Evolutionary conservation across 2,888 invertebrate genomes (phyloP), one percentile per base, ranked within the genome.

Genomic region (Megamerina dolium): DNA sequence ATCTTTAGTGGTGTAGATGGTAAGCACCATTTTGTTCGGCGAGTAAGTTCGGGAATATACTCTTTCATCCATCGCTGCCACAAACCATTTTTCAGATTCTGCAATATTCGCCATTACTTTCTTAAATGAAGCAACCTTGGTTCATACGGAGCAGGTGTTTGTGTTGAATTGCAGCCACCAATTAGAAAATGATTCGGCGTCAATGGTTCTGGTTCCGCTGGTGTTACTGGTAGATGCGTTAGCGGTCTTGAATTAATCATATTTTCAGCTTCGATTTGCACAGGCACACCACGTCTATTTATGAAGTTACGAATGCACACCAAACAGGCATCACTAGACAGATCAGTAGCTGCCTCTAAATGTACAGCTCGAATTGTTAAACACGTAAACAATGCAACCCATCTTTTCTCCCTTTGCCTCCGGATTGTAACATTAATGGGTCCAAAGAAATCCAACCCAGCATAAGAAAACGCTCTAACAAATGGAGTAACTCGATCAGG

Each of bases 271-370:
- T 51, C 44, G 1, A 48, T 38, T 13, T 26, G 32, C 4, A 37
- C 13, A 1, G 46, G 48, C 6, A 51, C 44, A 3, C 45, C 51
- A 13, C 51, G 41, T 1, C 41, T 38, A 37, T 46, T 49, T 14
- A 48, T 32, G 27, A 50, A 48, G 20, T 52, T 50, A 14, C 46
- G 31, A 2, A 52, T 27, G 37, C 50, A 50, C 29, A 50, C 23
- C 10, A 48, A 23, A 18, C 33, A 48, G 8, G 48, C 36, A 19
- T 50, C 49, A 10, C 36, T 46, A 1, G 49, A 46, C 2, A 51
- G 21, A 21, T 47, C 26, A 6, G 36, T 35, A 2, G 39, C 43
- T 18, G 46, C 14, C 20, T 49, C 50, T 16, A 48, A 34, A 29
- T 48, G 45, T 14, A 46, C 40, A 1, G 50, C 46, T 3, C 46